Percentiles rank a stretch among this genome's conserved stretches.
Evolutionary conservation across 2,888 invertebrate species (phyloP).

Genomic region (Chymomyza caudatula): DNA sequence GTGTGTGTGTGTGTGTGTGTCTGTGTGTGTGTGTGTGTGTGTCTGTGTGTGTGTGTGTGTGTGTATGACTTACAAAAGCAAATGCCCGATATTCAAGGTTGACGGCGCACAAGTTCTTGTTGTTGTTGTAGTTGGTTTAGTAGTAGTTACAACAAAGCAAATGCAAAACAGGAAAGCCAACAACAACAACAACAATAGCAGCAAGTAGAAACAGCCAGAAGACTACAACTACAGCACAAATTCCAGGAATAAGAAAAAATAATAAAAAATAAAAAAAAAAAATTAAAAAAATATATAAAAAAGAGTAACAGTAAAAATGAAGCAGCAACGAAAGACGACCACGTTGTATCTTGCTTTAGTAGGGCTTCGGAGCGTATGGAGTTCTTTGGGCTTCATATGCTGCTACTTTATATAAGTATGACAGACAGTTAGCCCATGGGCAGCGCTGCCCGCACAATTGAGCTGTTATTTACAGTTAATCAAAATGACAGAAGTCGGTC

Average conservation of each 20-base stretch:
- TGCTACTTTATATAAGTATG: neutral
- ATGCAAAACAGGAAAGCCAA: constrained; percentile 20
- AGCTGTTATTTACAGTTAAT: constrained; percentile 60
- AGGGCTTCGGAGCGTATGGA: constrained; percentile 28
- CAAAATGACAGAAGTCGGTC: constrained; percentile 58
- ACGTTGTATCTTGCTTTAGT: neutral
- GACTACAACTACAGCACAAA: neutral
- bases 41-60: constrained; percentile 22
- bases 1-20: constrained; percentile 5
- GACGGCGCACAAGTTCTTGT: constrained; percentile 52
- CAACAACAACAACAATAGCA: constrained; percentile 7
- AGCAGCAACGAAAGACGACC: neutral
- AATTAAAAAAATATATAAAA: neutral
- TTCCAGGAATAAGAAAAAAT: neutral
- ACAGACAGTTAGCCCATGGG: neutral
- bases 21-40: neutral
- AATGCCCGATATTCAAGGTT: constrained; percentile 70
- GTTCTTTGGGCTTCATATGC: constrained; percentile 9
- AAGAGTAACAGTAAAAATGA: constrained; percentile 46
- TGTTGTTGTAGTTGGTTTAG: constrained; percentile 28
- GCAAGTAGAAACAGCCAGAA: constrained; percentile 5
- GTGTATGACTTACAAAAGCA: constrained; percentile 29
- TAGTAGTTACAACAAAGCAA: constrained; percentile 33
- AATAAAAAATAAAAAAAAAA: neutral
- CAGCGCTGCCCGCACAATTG: constrained; percentile 39